Percentiles rank a stretch among this genome's conserved stretches.
Evolutionary conservation across 2,113 vertebrate genomes (phyloP).

Genomic region (Colaptes auratus): DNA sequence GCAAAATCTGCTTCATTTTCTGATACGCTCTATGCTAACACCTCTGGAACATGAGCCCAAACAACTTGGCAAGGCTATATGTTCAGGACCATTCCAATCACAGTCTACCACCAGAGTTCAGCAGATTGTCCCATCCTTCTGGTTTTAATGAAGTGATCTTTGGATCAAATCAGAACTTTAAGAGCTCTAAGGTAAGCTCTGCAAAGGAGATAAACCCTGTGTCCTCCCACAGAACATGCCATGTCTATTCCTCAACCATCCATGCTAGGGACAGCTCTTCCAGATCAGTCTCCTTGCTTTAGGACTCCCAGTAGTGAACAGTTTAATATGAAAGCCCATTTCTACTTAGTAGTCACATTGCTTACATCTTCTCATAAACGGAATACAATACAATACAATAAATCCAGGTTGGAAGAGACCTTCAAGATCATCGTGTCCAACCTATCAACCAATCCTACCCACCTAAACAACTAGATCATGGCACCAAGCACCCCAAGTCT

Average conservation of each 20-base stretch:
- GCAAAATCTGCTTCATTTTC: not conserved
- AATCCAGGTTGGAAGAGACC: too few relatives aligned
- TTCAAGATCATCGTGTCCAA: too few relatives aligned
- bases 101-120: not conserved
- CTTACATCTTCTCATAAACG: not conserved
- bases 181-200: not conserved
- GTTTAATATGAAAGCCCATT: not conserved
- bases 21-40: not conserved
- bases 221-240: not conserved
- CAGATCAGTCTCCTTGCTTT: not conserved
- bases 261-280: not conserved
- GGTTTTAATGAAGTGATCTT: too few relatives aligned
- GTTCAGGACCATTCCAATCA: not conserved
- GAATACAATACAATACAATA: too few relatives aligned
- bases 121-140: too few relatives aligned
- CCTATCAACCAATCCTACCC: too few relatives aligned
- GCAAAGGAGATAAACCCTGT: not conserved
- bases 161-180: not conserved
- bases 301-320: not conserved
- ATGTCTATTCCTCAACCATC: not conserved
- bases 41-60: not conserved
- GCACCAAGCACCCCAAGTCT: too few relatives aligned
- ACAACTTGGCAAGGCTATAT: not conserved
- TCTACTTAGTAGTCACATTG: not conserved
- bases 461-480: too few relatives aligned